These are phyloP conservation scores for Salminus brasiliensis DNA, from an alignment of 2,113 vertebrate genomes.

Conservation along the genomic window DNA sequence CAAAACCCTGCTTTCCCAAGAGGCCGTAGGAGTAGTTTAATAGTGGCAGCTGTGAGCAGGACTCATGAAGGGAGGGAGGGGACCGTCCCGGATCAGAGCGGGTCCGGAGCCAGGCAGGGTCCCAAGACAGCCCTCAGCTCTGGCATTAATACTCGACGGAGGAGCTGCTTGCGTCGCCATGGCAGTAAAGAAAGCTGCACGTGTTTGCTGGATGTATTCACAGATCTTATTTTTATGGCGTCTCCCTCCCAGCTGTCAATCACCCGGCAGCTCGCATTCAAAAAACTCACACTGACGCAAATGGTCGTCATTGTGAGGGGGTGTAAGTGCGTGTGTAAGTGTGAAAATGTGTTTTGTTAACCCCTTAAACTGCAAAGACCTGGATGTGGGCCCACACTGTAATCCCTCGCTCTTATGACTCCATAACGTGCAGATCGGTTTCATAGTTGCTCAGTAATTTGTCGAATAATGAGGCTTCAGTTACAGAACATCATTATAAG, in stretches of 20 bases:
- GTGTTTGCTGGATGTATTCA: conserved; percentile 5
- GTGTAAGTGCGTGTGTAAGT: not conserved
- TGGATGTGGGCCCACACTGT: not conserved
- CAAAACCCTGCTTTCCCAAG: not conserved
- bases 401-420: no score
- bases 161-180: conserved; percentile 13
- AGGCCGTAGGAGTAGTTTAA: not conserved
- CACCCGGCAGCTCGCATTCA: not conserved
- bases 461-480: not conserved
- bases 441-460: not conserved
- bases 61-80: conserved; percentile 17
- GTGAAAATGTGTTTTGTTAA: not conserved
- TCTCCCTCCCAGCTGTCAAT: conserved; percentile 20
- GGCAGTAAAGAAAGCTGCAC: not conserved
- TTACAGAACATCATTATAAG: not conserved
- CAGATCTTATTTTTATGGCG: not conserved
- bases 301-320: not conserved
- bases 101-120: not conserved
- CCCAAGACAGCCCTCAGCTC: not conserved
- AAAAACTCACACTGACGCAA: not conserved
- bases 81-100: not conserved
- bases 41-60: not conserved
- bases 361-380: not conserved
- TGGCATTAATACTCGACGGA: not conserved
- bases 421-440: not conserved